A percentile compares a stretch with the other conserved stretches of the same genome.
phyloP scores from a whole-genome alignment of 2,888 invertebrate genomes.

The Caenorhabditis afra region DNA sequence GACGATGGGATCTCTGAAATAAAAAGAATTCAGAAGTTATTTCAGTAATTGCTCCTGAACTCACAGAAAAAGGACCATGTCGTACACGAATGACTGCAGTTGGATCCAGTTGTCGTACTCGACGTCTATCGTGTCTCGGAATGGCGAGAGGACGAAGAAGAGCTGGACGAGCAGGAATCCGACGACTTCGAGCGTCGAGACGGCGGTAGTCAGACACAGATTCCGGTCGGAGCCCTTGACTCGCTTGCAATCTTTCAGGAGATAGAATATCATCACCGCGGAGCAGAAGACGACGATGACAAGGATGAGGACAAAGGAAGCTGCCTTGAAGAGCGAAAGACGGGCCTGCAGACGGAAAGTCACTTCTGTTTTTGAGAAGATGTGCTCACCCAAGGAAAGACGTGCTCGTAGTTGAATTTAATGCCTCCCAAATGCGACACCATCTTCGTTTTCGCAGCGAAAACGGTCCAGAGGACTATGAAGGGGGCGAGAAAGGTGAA shows the following conservation, averaged over 20 bases:
- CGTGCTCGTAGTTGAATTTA: conserved; percentile 1
- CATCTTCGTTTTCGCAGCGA: background rate
- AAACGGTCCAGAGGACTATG: background rate
- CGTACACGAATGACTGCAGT: background rate
- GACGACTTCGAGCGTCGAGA: conserved; percentile 9
- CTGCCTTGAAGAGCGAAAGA: background rate
- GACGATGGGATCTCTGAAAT: conserved; percentile 5
- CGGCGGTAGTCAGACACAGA: conserved; percentile 3
- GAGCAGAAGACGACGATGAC: background rate
- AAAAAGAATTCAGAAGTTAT: background rate
- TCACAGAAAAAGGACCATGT: conserved; percentile 13
- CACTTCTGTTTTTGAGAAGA: background rate
- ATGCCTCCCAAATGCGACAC: conserved; percentile 1
- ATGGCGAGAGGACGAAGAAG: background rate
- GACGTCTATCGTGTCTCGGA: background rate
- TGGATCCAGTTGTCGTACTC: conserved; percentile 8
- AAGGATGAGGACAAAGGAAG: background rate
- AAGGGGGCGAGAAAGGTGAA: conserved; percentile 11
- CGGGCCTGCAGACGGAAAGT: background rate
- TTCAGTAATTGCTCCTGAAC: background rate
- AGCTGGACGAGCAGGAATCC: conserved; percentile 3
- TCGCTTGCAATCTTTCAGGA: background rate
- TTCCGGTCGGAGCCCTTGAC: conserved; percentile 2
- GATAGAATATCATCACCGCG: background rate
- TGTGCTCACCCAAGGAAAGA: background rate